Conservation (phyloP, 2,888 invertebrate genomes). For the Agrypnus murinus region DNA sequence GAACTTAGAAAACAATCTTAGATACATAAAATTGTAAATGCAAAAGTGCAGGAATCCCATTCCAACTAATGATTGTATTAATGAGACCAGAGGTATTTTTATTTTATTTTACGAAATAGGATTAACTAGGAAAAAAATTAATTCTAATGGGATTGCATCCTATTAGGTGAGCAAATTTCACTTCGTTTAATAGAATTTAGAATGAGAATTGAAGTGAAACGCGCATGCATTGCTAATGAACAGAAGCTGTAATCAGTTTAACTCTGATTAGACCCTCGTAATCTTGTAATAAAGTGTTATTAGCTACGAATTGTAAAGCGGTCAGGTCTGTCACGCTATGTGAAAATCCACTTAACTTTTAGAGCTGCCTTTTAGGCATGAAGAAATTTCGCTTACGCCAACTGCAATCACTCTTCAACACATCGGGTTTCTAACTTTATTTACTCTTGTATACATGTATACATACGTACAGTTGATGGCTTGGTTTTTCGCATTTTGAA, state of each 20-base stretch:
- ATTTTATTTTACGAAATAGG: too few species aligned
- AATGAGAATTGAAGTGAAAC: conserved; percentile 40
- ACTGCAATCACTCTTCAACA: neutral
- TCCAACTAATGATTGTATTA: too few species aligned
- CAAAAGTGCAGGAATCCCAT: too few species aligned
- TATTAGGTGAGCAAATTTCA: conserved; percentile 32
- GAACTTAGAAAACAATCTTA: too few species aligned
- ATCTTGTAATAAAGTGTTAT: conserved; percentile 52
- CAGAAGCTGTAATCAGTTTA: conserved; percentile 50
- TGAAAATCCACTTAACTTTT: conserved; percentile 42
- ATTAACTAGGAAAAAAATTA: too few species aligned
- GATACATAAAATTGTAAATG: too few species aligned
- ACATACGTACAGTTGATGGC: too few species aligned
- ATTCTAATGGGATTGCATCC: conserved; percentile 10
- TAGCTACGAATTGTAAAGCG: conserved; percentile 47
- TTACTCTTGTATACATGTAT: neutral
- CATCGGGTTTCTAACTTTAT: neutral
- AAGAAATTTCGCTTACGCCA: conserved; percentile 22
- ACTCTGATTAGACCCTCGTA: conserved; percentile 51
- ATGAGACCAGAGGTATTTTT: too few species aligned
- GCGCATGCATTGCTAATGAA: conserved; percentile 49
- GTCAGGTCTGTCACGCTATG: conserved; percentile 46
- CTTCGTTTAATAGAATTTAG: conserved; percentile 33
- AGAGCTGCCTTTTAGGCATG: conserved; percentile 7
- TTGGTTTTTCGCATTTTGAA: conserved; percentile 26